Evolutionary conservation across 2,888 invertebrate genomes (phyloP).

Genomic region (Amphimallon solstitiale): DNA sequence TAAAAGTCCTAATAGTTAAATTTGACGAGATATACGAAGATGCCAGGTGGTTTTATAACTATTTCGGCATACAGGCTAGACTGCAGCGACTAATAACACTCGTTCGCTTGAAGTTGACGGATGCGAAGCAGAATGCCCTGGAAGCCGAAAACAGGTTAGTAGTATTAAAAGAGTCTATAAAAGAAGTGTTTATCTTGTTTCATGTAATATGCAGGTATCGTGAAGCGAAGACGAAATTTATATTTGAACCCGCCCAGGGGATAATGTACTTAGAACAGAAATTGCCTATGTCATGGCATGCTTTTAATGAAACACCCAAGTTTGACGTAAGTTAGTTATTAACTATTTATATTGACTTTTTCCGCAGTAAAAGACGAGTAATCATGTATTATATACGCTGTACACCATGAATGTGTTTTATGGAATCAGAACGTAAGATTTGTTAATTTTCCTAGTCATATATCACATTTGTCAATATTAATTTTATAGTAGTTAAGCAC

Average conservation of each 20-base stretch:
- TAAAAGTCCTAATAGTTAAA: slow-evolving; percentile 68
- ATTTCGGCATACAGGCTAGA: slow-evolving; percentile 78
- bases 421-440: no score
- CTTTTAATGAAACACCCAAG: slow-evolving; percentile 87
- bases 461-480: no score
- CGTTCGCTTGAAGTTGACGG: slow-evolving; percentile 76
- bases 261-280: slow-evolving; percentile 85
- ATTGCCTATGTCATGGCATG: slow-evolving; percentile 90
- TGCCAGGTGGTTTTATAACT: slow-evolving; percentile 78
- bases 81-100: slow-evolving; percentile 72
- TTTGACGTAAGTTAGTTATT: slow-evolving; percentile 66
- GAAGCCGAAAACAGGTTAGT: slow-evolving; percentile 80
- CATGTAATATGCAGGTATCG: slow-evolving; percentile 69
- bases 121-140: slow-evolving; percentile 80
- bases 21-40: slow-evolving; percentile 71
- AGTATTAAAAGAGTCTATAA: slow-evolving; percentile 31
- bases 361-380: no score
- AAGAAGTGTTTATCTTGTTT: slow-evolving; percentile 33
- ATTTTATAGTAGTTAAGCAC: no score
- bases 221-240: slow-evolving; percentile 86
- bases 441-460: no score
- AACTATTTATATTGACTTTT: no score
- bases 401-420: neutral
- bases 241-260: slow-evolving; percentile 83
- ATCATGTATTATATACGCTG: neutral